Conservation (phyloP, 2,797 vertebrate genomes). For the Hephaestus fuliginosus region DNA sequence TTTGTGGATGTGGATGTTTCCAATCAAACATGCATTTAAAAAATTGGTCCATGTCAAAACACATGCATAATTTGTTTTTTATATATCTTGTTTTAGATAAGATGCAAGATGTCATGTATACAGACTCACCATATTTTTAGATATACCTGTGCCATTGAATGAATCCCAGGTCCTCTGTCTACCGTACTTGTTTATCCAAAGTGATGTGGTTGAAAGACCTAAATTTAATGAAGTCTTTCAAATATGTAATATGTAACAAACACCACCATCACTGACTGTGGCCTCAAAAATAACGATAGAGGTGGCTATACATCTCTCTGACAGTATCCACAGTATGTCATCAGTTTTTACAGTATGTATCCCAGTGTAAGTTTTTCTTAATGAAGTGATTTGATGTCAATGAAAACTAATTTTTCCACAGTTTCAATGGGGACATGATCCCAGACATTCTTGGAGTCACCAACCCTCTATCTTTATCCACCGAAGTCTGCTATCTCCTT, state of each 20-base stretch:
- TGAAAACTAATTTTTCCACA: slow-evolving; percentile 66
- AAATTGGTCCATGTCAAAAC: neutral
- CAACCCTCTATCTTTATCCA: slow-evolving; percentile 23
- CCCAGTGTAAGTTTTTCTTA: neutral
- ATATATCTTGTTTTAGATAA: neutral
- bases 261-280: neutral
- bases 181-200: rapidly evolving
- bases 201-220: neutral
- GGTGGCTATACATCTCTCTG: too few species aligned
- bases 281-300: neutral
- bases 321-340: neutral
- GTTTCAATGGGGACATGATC: slow-evolving; percentile 97
- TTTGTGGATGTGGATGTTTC: neutral
- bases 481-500: slow-evolving; percentile 87
- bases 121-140: neutral
- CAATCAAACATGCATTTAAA: neutral
- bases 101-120: neutral
- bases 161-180: neutral
- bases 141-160: neutral
- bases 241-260: neutral
- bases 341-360: neutral
- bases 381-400: neutral
- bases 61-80: neutral
- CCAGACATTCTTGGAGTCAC: slow-evolving; percentile 93
- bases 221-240: neutral